phyloP scores from a whole-genome alignment of 2,888 invertebrate species.

The Tachystola acroxantha region DNA sequence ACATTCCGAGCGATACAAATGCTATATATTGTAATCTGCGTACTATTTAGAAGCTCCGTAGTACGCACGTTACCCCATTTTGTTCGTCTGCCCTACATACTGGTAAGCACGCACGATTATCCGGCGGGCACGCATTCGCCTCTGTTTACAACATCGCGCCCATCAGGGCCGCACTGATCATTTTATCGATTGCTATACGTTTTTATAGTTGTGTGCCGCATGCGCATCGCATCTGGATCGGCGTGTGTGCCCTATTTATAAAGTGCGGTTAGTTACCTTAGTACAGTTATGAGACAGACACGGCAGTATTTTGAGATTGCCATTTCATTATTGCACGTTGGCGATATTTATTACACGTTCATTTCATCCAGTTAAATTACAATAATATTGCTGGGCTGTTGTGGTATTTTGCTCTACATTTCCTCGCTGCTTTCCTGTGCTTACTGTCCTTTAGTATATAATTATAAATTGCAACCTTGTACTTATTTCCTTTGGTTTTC shows the following conservation, averaged over 20 bases:
- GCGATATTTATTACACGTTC: no score
- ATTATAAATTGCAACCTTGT: no score
- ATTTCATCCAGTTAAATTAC: no score
- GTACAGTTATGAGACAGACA: conserved; percentile 32
- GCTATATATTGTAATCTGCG: no score
- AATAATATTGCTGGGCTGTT: no score
- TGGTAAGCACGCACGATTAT: not conserved
- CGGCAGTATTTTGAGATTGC: conserved; percentile 5
- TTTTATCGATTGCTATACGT: conserved; percentile 49
- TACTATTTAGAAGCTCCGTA: no score
- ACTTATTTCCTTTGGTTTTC: no score
- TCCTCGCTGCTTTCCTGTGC: no score
- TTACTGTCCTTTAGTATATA: no score
- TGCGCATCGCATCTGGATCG: conserved; percentile 48
- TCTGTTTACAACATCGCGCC: conserved; percentile 46
- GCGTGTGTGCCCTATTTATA: conserved; percentile 57
- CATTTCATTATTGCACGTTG: not conserved
- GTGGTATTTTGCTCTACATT: no score
- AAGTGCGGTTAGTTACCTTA: conserved; percentile 49
- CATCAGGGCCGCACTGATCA: conserved; percentile 38
- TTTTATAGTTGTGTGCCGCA: conserved; percentile 42
- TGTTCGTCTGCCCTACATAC: not conserved
- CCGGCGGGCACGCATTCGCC: conserved; percentile 21
- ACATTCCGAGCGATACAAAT: no score
- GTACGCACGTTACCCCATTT: not conserved